phyloP scores from a whole-genome alignment of 37 sponge, comb jelly and placozoan species.

The Spongilla lacustris region DNA sequence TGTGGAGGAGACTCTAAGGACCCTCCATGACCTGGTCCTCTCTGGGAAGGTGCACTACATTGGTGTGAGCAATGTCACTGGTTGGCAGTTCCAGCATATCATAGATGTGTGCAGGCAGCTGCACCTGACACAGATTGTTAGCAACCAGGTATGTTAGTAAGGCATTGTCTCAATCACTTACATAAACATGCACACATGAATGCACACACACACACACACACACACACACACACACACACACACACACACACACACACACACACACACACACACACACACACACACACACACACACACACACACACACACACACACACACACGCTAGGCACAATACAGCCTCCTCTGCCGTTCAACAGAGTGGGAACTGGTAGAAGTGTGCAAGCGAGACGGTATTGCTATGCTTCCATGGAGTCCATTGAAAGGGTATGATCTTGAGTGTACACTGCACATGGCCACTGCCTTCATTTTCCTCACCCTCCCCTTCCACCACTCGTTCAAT shows the following conservation, averaged over 20 bases:
- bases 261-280: background rate
- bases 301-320: background rate
- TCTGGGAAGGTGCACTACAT: slow-evolving; percentile 85
- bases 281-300: background rate
- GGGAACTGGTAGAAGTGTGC: slow-evolving; percentile 91
- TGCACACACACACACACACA: background rate
- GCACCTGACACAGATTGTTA: slow-evolving; percentile 56
- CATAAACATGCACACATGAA: background rate
- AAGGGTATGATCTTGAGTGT: slow-evolving; percentile 66
- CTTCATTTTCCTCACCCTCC: too few relatives aligned
- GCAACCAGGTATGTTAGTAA: slow-evolving; percentile 61
- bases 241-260: background rate
- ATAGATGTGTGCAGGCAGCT: slow-evolving; percentile 52
- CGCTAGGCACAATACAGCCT: slow-evolving; percentile 90
- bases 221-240: background rate
- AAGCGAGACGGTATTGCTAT: slow-evolving; percentile 83
- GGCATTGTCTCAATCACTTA: background rate
- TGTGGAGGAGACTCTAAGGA: slow-evolving; percentile 84
- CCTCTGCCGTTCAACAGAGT: slow-evolving; percentile 88
- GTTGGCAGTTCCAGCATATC: slow-evolving; percentile 95
- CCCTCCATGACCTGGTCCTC: slow-evolving; percentile 83
- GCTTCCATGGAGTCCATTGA: slow-evolving; percentile 94
- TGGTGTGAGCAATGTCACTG: slow-evolving; percentile 92
- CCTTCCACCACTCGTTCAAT: too few relatives aligned
- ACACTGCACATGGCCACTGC: too few relatives aligned